A percentile compares a stretch with the other conserved stretches of the same genome.
phyloP scores from a whole-genome alignment of 2,113 vertebrate genomes.

The Aplodontia rufa region DNA sequence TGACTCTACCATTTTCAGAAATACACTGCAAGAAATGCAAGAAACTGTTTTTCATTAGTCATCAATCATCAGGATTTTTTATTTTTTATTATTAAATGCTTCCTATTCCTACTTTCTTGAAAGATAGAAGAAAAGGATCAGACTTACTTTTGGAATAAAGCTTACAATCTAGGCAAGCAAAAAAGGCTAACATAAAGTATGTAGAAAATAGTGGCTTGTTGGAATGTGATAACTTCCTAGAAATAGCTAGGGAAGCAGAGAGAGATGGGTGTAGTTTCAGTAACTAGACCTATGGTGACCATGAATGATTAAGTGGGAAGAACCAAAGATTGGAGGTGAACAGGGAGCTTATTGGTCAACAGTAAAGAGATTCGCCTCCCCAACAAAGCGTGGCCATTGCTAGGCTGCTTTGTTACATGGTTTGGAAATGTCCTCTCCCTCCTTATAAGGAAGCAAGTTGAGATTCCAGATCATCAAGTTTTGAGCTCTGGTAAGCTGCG shows the following conservation, averaged over 20 bases:
- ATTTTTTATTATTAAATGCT: background rate
- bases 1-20: background rate
- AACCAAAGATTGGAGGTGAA: background rate
- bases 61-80: background rate
- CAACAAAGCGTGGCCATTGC: background rate
- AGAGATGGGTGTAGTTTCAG: background rate
- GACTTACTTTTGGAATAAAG: background rate
- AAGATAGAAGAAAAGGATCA: background rate
- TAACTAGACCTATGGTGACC: background rate
- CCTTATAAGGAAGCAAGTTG: background rate
- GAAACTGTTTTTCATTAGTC: background rate
- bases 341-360: background rate
- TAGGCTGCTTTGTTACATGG: background rate
- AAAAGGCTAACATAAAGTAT: background rate
- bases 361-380: background rate
- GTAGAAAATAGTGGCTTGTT: background rate
- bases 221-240: background rate
- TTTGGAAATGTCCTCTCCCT: background rate
- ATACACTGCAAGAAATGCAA: background rate
- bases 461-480: background rate
- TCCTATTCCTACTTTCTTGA: background rate
- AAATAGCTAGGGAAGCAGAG: background rate
- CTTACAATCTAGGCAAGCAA: background rate
- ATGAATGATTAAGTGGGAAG: background rate
- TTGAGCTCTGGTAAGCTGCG: background rate